These are phyloP conservation scores for Sapayoa aenigma DNA, from an alignment of 2,113 vertebrate genomes.

Conservation along the genomic window DNA sequence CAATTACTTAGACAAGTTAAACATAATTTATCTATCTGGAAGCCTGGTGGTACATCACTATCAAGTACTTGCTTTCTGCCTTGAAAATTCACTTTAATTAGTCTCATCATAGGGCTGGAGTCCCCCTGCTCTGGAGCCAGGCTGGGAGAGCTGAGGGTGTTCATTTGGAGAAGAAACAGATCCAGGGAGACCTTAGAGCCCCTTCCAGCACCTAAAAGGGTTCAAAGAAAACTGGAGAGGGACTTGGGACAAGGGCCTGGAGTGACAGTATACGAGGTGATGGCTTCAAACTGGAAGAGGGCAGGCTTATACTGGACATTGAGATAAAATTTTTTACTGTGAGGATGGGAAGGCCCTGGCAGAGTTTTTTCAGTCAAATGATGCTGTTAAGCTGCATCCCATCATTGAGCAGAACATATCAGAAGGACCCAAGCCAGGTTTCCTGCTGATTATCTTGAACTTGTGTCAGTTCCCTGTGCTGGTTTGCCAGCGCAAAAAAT, in stretches of 20 bases:
- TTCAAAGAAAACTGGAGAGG: background rate
- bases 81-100: background rate
- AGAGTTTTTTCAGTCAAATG: too few relatives aligned
- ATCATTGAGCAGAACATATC: background rate
- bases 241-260: background rate
- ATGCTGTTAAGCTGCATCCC: background rate
- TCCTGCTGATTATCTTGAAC: background rate
- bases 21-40: background rate
- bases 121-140: background rate
- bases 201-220: background rate
- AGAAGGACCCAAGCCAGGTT: background rate
- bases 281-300: too few relatives aligned
- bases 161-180: background rate
- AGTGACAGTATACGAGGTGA: background rate
- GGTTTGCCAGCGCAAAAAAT: background rate
- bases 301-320: too few relatives aligned
- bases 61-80: background rate
- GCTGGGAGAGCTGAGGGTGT: rapidly evolving
- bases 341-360: too few relatives aligned
- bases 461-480: background rate
- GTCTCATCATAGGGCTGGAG: background rate
- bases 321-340: too few relatives aligned
- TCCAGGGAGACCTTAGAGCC: too few relatives aligned
- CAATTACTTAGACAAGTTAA: background rate
- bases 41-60: background rate